These are phyloP conservation scores for Antechinus stuartii DNA, from an alignment of 2,113 vertebrate genomes.

Conservation along the genomic window DNA sequence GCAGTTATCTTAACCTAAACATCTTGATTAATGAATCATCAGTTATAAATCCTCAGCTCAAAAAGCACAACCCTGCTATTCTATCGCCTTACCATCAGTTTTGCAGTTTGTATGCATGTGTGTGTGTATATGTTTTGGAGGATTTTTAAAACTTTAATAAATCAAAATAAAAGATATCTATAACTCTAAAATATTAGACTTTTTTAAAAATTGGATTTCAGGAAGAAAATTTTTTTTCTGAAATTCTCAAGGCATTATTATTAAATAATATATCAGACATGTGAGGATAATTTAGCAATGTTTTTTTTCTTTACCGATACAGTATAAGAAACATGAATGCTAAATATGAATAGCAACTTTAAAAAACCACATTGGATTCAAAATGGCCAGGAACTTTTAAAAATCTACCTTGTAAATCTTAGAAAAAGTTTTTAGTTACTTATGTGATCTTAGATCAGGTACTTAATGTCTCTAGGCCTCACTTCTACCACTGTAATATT, in stretches of 20 bases:
- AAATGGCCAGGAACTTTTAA: background rate
- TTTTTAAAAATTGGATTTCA: conserved; percentile 34
- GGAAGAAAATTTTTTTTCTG: background rate
- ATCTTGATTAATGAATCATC: conserved; percentile 16
- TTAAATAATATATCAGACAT: too few relatives aligned
- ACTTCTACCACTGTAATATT: background rate
- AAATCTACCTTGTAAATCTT: background rate
- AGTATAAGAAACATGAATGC: background rate
- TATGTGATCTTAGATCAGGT: background rate
- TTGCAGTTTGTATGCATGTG: background rate
- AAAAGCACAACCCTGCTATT: background rate
- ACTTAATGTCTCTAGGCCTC: background rate
- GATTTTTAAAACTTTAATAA: background rate
- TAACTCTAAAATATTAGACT: background rate
- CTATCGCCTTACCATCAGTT: background rate
- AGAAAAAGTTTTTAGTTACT: background rate
- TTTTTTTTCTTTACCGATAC: background rate
- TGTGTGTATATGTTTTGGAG: background rate
- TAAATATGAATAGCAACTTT: background rate
- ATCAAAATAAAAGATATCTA: conserved; percentile 40
- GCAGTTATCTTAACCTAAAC: conserved; percentile 35
- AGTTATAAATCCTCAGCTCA: conserved; percentile 6
- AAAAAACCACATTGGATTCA: background rate
- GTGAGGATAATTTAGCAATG: background rate
- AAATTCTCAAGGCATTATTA: background rate